Evolutionary conservation across 2,797 vertebrate species (phyloP).

Genomic region (Mus caroli): DNA sequence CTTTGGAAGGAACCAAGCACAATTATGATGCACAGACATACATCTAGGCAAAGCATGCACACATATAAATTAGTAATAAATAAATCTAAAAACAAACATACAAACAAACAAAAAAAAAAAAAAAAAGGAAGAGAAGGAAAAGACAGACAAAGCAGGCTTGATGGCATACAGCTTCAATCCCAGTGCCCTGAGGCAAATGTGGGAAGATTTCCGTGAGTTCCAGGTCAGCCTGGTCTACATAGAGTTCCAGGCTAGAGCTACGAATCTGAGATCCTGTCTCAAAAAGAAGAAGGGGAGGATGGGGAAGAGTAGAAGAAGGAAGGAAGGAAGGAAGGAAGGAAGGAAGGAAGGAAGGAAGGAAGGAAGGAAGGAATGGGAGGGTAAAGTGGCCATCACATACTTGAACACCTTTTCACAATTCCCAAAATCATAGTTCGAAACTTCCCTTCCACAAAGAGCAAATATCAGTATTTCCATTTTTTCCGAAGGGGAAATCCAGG

Average conservation of each 20-base stretch:
- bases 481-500: slow-evolving; percentile 19
- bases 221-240: background rate
- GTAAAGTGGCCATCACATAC: slow-evolving; percentile 4
- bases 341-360: background rate
- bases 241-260: background rate
- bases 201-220: too few species aligned
- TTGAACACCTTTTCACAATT: background rate
- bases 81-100: background rate
- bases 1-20: background rate
- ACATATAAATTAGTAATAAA: background rate
- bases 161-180: background rate
- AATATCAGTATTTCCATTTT: background rate
- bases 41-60: background rate
- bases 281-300: background rate
- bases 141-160: background rate
- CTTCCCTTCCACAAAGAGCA: background rate
- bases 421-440: background rate
- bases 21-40: background rate
- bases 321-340: too few species aligned
- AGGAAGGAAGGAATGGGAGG: background rate
- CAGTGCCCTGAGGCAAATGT: background rate
- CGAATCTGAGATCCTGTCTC: background rate
- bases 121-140: background rate
- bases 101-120: background rate
- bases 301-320: rapidly evolving